Percentiles rank a stretch among this genome's conserved stretches.
Conservation (phyloP, 2,797 vertebrate genomes). For the Mormyrus proboscirostris region DNA sequence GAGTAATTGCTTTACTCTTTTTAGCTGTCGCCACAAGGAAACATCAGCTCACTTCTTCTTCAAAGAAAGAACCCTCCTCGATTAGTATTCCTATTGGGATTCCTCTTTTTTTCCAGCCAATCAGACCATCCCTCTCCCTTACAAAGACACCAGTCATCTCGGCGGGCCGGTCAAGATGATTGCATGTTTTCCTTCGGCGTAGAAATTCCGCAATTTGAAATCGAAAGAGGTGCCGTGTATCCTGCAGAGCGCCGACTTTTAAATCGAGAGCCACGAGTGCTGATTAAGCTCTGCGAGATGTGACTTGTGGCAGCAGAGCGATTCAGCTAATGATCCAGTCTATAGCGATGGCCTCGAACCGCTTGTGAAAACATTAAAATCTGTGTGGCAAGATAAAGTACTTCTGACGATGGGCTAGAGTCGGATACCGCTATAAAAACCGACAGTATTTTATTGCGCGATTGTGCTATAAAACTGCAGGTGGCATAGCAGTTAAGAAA, state of each 20-base stretch:
- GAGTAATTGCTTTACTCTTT: slow-evolving; percentile 44
- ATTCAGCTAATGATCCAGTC: slow-evolving; percentile 41
- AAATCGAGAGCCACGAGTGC: slow-evolving; percentile 31
- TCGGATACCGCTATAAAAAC: not conserved
- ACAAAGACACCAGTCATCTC: slow-evolving; percentile 45
- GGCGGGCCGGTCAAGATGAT: slow-evolving; percentile 49
- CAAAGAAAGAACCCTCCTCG: slow-evolving; percentile 32
- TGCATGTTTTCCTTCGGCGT: slow-evolving; percentile 48
- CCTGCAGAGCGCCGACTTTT: slow-evolving; percentile 19
- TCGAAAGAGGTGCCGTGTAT: slow-evolving; percentile 35
- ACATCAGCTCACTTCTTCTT: slow-evolving; percentile 46
- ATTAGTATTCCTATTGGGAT: slow-evolving; percentile 14
- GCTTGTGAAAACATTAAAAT: slow-evolving; percentile 29
- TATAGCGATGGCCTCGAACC: slow-evolving; percentile 39
- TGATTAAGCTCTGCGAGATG: slow-evolving; percentile 43
- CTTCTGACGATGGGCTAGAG: slow-evolving; percentile 17
- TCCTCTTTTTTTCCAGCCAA: not conserved
- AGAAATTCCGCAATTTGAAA: slow-evolving; percentile 34
- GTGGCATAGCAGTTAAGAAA: not conserved
- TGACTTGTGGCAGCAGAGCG: slow-evolving; percentile 37
- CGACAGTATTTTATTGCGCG: not conserved
- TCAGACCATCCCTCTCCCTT: slow-evolving; percentile 13
- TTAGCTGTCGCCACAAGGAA: slow-evolving; percentile 44
- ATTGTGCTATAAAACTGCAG: not conserved
- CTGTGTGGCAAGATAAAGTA: slow-evolving; percentile 11